Evolutionary conservation across 2,888 invertebrate genomes (phyloP).

Genomic region (Drosophila villosipedis): DNA sequence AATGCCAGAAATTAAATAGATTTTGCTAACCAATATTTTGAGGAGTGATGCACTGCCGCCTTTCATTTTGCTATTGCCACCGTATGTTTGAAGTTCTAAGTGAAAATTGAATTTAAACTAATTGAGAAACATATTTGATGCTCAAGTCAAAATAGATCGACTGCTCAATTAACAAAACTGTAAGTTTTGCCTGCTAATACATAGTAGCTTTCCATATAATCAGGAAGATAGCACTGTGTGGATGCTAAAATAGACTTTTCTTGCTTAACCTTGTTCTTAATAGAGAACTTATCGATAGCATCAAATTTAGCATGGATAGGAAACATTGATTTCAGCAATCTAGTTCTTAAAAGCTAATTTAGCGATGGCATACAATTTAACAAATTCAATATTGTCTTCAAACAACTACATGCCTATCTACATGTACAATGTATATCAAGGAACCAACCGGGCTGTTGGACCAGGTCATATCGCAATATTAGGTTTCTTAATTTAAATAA

Average conservation of each 20-base stretch:
- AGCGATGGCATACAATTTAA: neutral
- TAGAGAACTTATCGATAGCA: neutral
- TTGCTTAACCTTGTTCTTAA: neutral
- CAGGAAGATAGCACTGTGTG: neutral
- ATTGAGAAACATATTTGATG: neutral
- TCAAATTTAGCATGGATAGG: neutral
- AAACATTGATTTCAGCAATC: neutral
- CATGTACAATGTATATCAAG: neutral
- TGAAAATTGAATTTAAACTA: slow-evolving; percentile 23
- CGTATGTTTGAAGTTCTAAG: slow-evolving; percentile 3
- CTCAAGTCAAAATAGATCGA: neutral
- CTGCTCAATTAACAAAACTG: neutral
- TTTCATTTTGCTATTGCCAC: neutral
- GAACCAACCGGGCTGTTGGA: neutral
- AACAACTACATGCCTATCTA: neutral
- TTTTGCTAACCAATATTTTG: slow-evolving; percentile 19
- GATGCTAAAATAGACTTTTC: neutral
- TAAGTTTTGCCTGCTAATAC: neutral
- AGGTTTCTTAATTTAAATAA: neutral
- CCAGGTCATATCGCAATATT: neutral
- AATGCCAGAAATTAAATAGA: slow-evolving; percentile 37
- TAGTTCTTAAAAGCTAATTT: neutral
- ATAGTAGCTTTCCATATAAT: neutral
- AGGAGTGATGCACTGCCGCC: slow-evolving; percentile 12
- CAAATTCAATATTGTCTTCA: neutral